phyloP scores from a whole-genome alignment of 2,797 vertebrate genomes.

The Enteromius afrohamiltoni region DNA sequence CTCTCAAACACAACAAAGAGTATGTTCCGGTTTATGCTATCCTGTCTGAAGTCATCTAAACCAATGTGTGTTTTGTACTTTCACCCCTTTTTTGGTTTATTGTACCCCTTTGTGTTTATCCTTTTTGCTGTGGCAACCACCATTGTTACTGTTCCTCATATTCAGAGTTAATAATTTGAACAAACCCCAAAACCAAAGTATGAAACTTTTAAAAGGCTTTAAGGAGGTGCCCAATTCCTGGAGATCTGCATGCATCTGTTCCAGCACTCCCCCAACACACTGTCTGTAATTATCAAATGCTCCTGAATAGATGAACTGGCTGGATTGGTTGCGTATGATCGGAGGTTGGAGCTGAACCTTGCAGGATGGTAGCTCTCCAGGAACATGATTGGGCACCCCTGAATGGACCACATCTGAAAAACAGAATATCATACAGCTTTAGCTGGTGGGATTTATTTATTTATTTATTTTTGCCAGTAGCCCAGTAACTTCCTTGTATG shows the following conservation, averaged over 20 bases:
- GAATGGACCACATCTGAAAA: neutral
- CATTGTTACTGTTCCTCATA: neutral
- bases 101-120: neutral
- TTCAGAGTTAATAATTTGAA: neutral
- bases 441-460: neutral
- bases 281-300: neutral
- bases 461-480: neutral
- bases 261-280: neutral
- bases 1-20: constrained; percentile 99
- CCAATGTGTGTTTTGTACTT: neutral
- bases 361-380: neutral
- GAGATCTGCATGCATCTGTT: neutral
- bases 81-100: neutral
- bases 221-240: neutral
- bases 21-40: constrained; percentile 81
- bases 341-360: neutral
- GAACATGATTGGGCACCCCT: neutral
- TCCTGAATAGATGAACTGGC: neutral
- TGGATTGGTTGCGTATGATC: neutral
- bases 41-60: neutral
- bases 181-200: neutral
- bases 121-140: neutral
- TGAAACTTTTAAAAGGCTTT: neutral
- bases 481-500: neutral
- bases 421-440: neutral